Evolutionary conservation across 2,888 invertebrate species (phyloP).

Genomic region (Parelbella ahira): DNA sequence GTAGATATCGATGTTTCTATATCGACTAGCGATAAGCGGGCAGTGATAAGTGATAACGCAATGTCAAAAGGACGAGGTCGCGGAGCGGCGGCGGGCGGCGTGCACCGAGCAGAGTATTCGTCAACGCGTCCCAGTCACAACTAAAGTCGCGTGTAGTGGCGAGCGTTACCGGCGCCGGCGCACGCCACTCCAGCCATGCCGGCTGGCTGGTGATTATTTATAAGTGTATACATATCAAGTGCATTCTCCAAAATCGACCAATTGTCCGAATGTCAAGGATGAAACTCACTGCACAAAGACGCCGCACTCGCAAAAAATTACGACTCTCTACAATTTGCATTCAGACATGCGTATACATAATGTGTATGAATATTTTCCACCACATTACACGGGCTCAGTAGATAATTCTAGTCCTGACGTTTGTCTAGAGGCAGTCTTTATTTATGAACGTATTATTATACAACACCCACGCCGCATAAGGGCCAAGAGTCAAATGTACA

Average conservation of each 20-base stretch:
- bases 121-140: slow-evolving; percentile 71
- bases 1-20: slow-evolving; percentile 50
- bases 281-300: slow-evolving; percentile 7
- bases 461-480: slow-evolving; percentile 25
- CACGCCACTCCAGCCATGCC: slow-evolving; percentile 54
- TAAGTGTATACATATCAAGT: slow-evolving; percentile 55
- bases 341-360: background rate
- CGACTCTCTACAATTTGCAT: slow-evolving; percentile 7
- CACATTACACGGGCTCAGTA: slow-evolving; percentile 21
- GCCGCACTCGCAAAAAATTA: slow-evolving; percentile 12
- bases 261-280: slow-evolving; percentile 36
- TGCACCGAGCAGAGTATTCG: slow-evolving; percentile 64
- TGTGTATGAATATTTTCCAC: slow-evolving; percentile 13
- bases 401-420: slow-evolving; percentile 24
- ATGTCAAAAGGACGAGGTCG: slow-evolving; percentile 66
- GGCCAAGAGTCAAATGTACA: slow-evolving; percentile 26
- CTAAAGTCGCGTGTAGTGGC: slow-evolving; percentile 53
- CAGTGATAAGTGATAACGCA: slow-evolving; percentile 57
- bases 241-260: slow-evolving; percentile 50
- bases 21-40: slow-evolving; percentile 49
- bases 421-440: slow-evolving; percentile 23
- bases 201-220: slow-evolving; percentile 61
- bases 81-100: slow-evolving; percentile 33
- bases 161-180: slow-evolving; percentile 54
- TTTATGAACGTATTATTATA: slow-evolving; percentile 27